Conservation (phyloP, 2,113 vertebrate genomes). For the Smithornis capensis region DNA sequence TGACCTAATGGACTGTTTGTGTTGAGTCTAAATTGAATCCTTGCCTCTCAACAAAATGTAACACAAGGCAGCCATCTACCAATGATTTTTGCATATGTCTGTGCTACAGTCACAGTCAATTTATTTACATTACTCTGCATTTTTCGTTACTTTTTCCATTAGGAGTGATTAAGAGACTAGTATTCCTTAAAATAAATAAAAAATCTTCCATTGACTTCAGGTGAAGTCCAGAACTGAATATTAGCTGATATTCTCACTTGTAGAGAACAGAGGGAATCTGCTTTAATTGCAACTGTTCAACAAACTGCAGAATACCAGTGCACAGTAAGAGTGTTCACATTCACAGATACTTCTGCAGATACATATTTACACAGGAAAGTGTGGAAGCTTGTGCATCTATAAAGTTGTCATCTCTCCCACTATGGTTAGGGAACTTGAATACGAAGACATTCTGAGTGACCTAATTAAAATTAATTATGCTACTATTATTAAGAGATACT, state of each 20-base stretch:
- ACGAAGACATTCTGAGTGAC: neutral
- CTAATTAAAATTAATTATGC: neutral
- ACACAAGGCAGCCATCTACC: neutral
- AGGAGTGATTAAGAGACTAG: neutral
- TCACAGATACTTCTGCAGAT: neutral
- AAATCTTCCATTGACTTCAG: neutral
- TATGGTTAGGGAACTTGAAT: neutral
- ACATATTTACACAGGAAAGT: neutral
- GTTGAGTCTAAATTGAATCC: neutral
- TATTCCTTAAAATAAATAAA: neutral
- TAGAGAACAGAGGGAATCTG: neutral
- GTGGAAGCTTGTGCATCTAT: neutral
- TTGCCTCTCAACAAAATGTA: neutral
- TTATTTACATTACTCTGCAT: neutral
- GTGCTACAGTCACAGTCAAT: neutral
- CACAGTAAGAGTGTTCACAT: neutral
- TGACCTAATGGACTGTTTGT: neutral
- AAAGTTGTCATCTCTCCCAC: neutral
- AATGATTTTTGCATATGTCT: neutral
- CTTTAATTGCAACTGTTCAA: neutral
- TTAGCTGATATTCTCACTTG: neutral
- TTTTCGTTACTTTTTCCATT: neutral
- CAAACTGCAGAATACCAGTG: neutral
- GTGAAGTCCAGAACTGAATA: neutral
- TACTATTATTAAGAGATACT: neutral